Evolutionary conservation across 2,888 invertebrate species (phyloP).

Genomic region (Parnassius glacialis): DNA sequence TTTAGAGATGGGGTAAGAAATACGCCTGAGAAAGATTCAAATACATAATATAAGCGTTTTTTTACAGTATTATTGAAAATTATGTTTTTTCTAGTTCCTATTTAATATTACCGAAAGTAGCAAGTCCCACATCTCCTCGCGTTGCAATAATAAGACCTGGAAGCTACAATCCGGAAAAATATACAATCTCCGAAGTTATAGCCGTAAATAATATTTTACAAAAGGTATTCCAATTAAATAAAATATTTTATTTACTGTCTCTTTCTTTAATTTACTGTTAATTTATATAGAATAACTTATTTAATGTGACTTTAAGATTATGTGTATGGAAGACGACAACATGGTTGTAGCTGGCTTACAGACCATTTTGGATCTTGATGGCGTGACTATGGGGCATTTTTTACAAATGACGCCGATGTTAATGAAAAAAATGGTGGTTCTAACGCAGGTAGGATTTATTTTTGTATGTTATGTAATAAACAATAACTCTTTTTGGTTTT

Average conservation of each 20-base stretch:
- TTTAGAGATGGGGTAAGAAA: slow-evolving; percentile 35
- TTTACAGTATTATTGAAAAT: slow-evolving; percentile 26
- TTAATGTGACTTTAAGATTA: slow-evolving; percentile 38
- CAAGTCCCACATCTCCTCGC: slow-evolving; percentile 54
- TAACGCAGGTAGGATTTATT: slow-evolving; percentile 38
- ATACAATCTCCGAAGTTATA: slow-evolving; percentile 47
- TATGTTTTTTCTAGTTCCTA: slow-evolving; percentile 27
- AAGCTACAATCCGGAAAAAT: slow-evolving; percentile 62
- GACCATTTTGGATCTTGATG: slow-evolving; percentile 65
- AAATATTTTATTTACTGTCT: not conserved
- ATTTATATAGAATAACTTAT: no score
- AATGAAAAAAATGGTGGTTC: slow-evolving; percentile 62
- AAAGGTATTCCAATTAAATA: slow-evolving; percentile 38
- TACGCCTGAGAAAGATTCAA: not conserved
- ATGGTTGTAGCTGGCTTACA: slow-evolving; percentile 53
- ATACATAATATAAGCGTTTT: slow-evolving; percentile 1
- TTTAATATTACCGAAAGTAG: slow-evolving; percentile 48
- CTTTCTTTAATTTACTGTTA: no score
- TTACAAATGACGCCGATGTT: slow-evolving; percentile 64
- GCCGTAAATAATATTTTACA: slow-evolving; percentile 41
- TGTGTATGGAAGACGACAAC: slow-evolving; percentile 69
- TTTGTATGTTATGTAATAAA: no score
- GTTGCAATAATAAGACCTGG: slow-evolving; percentile 75
- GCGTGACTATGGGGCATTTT: slow-evolving; percentile 61
- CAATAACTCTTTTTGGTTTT: no score